Evolutionary conservation across 2,888 invertebrate genomes (phyloP).

Genomic region (Euphydryas editha): DNA sequence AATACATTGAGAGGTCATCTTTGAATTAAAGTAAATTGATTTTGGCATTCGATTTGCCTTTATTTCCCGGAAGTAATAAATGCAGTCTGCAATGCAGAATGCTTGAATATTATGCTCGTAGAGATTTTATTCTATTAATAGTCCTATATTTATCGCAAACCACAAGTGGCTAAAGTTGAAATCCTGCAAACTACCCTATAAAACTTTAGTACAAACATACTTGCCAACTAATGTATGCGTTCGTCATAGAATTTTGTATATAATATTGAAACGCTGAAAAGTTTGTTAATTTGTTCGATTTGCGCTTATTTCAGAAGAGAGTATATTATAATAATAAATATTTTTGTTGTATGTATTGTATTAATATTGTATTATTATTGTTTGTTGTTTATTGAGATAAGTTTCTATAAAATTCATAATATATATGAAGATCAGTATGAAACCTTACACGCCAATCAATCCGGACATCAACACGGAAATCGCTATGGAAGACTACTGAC

Average conservation of each 20-base stretch:
- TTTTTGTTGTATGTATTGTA: not conserved
- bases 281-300: too few relatives aligned
- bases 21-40: not conserved
- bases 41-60: not conserved
- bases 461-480: too few relatives aligned
- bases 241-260: not conserved
- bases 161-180: constrained; percentile 31
- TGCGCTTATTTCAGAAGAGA: too few relatives aligned
- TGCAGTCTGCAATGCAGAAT: not conserved
- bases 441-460: too few relatives aligned
- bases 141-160: constrained; percentile 14
- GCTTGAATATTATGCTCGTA: constrained; percentile 7
- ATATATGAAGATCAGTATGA: too few relatives aligned
- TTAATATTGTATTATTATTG: too few relatives aligned
- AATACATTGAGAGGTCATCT: not conserved
- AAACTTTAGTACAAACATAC: not conserved
- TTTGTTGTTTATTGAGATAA: not conserved
- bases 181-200: constrained; percentile 15
- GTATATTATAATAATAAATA: too few relatives aligned
- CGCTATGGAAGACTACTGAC: too few relatives aligned
- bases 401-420: too few relatives aligned
- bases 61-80: constrained; percentile 28
- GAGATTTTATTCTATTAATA: constrained; percentile 35
- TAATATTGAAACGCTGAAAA: not conserved
- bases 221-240: not conserved